These are phyloP conservation scores for Cheirogaleus medius DNA, from an alignment of 2,113 vertebrate species.

Conservation along the genomic window DNA sequence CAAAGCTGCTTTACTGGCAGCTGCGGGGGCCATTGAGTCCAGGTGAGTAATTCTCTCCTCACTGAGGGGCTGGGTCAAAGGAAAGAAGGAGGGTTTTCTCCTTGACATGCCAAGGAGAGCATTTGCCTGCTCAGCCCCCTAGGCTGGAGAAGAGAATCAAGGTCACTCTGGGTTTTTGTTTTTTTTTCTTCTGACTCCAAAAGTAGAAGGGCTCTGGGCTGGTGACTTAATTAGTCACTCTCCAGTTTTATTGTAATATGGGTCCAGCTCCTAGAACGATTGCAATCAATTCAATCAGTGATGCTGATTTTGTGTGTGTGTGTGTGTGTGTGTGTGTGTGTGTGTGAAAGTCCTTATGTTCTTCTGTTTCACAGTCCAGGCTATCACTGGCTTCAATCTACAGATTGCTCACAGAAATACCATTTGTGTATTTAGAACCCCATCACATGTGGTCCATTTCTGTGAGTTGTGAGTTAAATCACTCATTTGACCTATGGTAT, in stretches of 20 bases:
- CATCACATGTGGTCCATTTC: background rate
- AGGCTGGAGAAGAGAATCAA: background rate
- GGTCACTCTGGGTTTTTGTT: background rate
- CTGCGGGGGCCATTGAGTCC: background rate
- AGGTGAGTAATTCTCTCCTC: slow-evolving; percentile 34
- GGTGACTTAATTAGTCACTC: background rate
- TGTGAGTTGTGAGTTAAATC: background rate
- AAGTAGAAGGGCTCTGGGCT: background rate
- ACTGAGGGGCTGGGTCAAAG: background rate
- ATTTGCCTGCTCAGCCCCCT: background rate
- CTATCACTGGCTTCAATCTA: background rate
- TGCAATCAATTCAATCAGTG: background rate
- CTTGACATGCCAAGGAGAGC: background rate
- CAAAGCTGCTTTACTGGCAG: slow-evolving; percentile 33
- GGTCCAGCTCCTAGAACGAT: background rate
- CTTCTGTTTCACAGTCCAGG: background rate
- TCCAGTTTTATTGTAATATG: background rate
- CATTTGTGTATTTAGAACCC: background rate
- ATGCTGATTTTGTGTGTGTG: background rate
- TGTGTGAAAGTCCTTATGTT: background rate
- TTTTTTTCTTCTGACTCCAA: background rate
- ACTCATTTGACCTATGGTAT: background rate
- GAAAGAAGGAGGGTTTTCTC: slow-evolving; percentile 15
- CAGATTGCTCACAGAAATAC: background rate
- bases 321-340: background rate